Conservation (phyloP, 2,797 vertebrate genomes). For the Phoxinus dragarum region DNA sequence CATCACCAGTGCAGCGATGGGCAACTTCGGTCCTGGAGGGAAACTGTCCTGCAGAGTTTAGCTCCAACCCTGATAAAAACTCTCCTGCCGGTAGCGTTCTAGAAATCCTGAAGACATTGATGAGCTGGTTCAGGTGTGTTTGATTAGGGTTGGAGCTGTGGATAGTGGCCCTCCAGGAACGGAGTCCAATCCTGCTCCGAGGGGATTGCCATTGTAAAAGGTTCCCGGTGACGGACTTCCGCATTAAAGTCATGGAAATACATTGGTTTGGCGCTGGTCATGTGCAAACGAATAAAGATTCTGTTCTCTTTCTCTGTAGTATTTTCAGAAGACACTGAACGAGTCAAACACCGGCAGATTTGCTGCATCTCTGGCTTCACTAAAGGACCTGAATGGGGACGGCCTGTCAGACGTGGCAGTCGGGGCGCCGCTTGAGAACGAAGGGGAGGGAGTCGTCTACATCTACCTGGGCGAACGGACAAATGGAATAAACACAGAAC, state of each 20-base stretch:
- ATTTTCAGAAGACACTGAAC: constrained; percentile 46
- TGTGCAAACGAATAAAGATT: not conserved
- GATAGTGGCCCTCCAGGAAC: not conserved
- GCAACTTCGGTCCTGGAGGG: not conserved
- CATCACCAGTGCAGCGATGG: not conserved
- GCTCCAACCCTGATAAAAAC: not conserved
- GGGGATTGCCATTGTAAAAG: not conserved
- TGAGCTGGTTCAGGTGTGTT: not conserved
- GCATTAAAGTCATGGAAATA: not conserved
- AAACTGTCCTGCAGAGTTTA: not conserved
- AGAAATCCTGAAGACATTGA: not conserved
- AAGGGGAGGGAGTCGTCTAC: constrained; percentile 80
- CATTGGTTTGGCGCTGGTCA: not conserved
- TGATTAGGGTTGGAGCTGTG: not conserved
- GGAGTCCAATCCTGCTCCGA: not conserved
- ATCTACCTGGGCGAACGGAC: constrained; percentile 79
- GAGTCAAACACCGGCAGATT: constrained; percentile 76
- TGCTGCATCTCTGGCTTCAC: constrained; percentile 77
- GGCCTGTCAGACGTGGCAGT: constrained; percentile 81
- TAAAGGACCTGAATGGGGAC: constrained; percentile 86
- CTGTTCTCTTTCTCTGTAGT: not conserved
- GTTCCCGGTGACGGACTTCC: too few species aligned
- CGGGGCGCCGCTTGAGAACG: constrained; percentile 85
- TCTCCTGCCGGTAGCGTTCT: not conserved
- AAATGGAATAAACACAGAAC: constrained; percentile 66